Conservation (phyloP, 2,888 invertebrate species). For the Tinea pellionella region DNA sequence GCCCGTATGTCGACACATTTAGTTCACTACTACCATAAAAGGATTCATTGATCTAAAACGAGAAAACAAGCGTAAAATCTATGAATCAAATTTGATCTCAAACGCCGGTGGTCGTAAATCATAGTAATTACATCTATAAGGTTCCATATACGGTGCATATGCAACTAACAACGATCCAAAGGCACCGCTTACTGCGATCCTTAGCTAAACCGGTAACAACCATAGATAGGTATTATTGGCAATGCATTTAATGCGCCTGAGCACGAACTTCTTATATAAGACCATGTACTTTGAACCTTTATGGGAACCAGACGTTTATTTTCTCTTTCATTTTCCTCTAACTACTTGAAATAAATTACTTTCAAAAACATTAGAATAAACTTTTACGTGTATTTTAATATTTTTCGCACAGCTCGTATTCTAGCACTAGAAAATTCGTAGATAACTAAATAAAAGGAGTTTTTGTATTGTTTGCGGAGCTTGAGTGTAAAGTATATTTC, state of each 20-base stretch:
- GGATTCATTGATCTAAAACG: background rate
- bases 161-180: background rate
- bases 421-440: background rate
- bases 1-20: background rate
- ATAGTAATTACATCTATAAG: constrained; percentile 30
- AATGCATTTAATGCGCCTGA: constrained; percentile 11
- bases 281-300: constrained; percentile 4
- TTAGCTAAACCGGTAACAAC: constrained; percentile 20
- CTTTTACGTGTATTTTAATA: background rate
- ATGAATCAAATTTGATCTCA: constrained; percentile 23
- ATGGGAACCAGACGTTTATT: background rate
- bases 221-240: constrained; percentile 19
- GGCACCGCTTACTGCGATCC: constrained; percentile 14
- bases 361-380: background rate
- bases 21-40: constrained; percentile 4
- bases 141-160: constrained; percentile 30
- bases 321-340: background rate
- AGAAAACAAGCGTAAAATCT: constrained; percentile 22
- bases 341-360: background rate
- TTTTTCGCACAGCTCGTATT: background rate
- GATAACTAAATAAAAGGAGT: constrained; percentile 13
- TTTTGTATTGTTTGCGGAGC: constrained; percentile 9
- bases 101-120: constrained; percentile 21
- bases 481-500: constrained; percentile 7
- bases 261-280: background rate